phyloP scores from a whole-genome alignment of 2,113 vertebrate genomes.

The Ptilorrhoa leucosticta region DNA sequence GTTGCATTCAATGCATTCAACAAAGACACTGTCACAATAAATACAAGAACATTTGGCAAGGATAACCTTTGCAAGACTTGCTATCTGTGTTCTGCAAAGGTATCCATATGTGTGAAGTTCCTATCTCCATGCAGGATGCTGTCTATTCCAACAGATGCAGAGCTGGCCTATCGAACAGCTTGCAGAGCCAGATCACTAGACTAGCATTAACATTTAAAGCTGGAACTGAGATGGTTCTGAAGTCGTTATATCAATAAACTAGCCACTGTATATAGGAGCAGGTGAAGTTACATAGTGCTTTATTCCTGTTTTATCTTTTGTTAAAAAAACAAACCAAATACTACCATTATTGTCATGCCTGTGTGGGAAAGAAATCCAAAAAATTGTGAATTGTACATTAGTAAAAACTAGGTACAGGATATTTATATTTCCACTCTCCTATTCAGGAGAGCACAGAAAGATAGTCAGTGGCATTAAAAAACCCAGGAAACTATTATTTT shows the following conservation, averaged over 20 bases:
- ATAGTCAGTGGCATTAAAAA: neutral
- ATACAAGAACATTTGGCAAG: slow-evolving; percentile 33
- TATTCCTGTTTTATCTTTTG: neutral
- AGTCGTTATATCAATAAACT: neutral
- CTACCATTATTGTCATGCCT: neutral
- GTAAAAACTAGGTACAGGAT: neutral
- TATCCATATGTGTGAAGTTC: neutral
- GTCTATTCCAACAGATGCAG: neutral
- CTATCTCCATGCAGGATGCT: neutral
- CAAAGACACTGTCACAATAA: slow-evolving; percentile 41
- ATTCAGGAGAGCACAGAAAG: neutral
- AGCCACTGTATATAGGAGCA: neutral
- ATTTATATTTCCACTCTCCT: neutral
- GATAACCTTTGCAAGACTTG: slow-evolving; percentile 3
- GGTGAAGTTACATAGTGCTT: neutral
- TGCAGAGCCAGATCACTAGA: neutral
- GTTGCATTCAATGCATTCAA: slow-evolving; percentile 7
- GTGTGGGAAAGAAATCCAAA: accelerated
- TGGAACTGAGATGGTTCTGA: neutral
- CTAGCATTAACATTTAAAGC: neutral
- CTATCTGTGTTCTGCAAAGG: neutral
- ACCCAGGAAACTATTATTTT: neutral
- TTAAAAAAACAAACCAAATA: neutral
- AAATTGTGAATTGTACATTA: neutral
- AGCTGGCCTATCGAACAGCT: neutral